These are phyloP conservation scores for Agelastica alni DNA, from an alignment of 2,888 invertebrate species.

Conservation along the genomic window DNA sequence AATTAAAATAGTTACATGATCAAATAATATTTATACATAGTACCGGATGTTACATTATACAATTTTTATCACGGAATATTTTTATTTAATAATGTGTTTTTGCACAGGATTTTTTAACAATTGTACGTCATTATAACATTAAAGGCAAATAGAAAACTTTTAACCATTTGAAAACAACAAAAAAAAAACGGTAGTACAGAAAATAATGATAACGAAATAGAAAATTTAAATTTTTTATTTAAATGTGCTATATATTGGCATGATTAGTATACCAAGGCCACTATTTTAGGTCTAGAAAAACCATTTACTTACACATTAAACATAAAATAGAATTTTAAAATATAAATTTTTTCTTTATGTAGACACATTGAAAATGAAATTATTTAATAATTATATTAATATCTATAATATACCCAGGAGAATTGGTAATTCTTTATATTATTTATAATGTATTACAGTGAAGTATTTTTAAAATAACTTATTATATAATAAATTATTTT, in stretches of 20 bases:
- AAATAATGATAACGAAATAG: constrained; percentile 2
- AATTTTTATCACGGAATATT: constrained; percentile 15
- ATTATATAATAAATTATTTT: no score
- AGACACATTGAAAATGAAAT: no score
- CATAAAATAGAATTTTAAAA: neutral
- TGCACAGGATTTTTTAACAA: constrained; percentile 7
- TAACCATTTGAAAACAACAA: neutral
- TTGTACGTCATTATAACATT: constrained; percentile 10
- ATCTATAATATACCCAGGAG: no score
- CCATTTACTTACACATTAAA: neutral
- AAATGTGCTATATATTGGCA: constrained; percentile 2
- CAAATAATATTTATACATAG: constrained; percentile 1
- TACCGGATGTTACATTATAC: constrained; percentile 19
- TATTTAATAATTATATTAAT: no score
- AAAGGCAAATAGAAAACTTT: neutral
- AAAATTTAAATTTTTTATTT: constrained; percentile 16
- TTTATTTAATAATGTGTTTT: constrained; percentile 16
- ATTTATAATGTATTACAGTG: no score
- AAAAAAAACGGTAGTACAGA: neutral
- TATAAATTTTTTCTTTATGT: neutral
- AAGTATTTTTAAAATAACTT: no score
- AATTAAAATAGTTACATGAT: neutral
- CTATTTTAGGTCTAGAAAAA: constrained; percentile 19
- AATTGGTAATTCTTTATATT: no score
- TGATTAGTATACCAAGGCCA: constrained; percentile 9